Percentiles rank a stretch among this genome's conserved stretches.
These are phyloP conservation scores for Sebastiscus albofasciatus DNA, from an alignment of 2,797 vertebrate species.

Conservation along the genomic window DNA sequence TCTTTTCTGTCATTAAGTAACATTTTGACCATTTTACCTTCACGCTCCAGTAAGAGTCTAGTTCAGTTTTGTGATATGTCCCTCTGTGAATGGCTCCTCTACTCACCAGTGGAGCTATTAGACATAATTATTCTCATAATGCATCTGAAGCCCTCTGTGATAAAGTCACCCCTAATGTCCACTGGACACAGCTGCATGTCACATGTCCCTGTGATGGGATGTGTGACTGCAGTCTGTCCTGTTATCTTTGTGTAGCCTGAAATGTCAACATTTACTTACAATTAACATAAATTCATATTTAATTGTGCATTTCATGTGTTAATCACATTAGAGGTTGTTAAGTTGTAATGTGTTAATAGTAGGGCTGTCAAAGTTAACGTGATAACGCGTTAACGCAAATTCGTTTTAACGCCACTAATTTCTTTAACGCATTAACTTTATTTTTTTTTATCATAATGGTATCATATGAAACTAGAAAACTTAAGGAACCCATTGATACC, in stretches of 20 bases:
- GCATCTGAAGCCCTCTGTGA: conserved; percentile 20
- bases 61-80: neutral
- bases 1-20: neutral
- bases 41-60: neutral
- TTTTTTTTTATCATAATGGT: too few species aligned
- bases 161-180: conserved; percentile 15
- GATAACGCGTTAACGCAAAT: too few species aligned
- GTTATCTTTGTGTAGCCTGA: neutral
- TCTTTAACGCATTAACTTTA: too few species aligned
- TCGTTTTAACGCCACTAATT: too few species aligned
- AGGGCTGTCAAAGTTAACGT: too few species aligned
- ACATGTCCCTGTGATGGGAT: neutral
- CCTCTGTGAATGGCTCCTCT: conserved; percentile 12
- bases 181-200: conserved; percentile 25
- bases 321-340: neutral
- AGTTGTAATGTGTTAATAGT: neutral
- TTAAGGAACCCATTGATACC: too few species aligned
- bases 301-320: neutral
- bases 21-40: neutral
- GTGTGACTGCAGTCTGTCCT: conserved; percentile 11
- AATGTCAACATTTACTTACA: neutral
- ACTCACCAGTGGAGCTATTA: conserved; percentile 28
- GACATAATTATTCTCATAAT: conserved; percentile 40
- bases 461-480: too few species aligned
- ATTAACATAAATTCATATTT: neutral